phyloP scores from a whole-genome alignment of 2,113 vertebrate genomes.

The Phrynosoma blainvillii region DNA sequence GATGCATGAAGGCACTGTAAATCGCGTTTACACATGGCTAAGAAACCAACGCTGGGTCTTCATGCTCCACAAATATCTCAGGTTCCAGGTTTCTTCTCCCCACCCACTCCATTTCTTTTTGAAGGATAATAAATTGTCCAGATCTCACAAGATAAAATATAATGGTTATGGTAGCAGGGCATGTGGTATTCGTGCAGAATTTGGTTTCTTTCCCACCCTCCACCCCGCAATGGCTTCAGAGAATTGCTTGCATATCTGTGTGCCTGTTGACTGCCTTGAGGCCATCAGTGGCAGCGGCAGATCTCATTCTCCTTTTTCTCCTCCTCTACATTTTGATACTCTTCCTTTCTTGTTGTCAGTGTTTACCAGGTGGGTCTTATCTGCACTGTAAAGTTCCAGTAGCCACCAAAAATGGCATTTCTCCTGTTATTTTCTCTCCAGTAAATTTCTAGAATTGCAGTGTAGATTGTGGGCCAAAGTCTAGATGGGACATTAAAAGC shows the following conservation, averaged over 20 bases:
- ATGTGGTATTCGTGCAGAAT: not conserved
- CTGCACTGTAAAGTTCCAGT: not conserved
- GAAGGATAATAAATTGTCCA: conserved; percentile 28
- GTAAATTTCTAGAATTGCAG: not conserved
- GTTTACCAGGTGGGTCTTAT: not conserved
- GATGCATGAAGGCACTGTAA: conserved; percentile 49
- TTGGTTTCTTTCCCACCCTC: not conserved
- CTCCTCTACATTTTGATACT: not conserved
- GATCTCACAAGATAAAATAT: conserved; percentile 19
- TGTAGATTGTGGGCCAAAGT: not conserved
- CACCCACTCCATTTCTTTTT: conserved; percentile 13
- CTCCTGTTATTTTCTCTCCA: not conserved
- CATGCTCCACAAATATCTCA: conserved; percentile 8
- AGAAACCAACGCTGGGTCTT: conserved; percentile 3
- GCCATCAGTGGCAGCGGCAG: not conserved
- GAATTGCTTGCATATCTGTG: not conserved
- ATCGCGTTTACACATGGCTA: conserved; percentile 50
- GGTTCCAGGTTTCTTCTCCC: conserved; percentile 15
- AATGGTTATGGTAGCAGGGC: conserved; percentile 15
- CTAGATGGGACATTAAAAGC: not conserved
- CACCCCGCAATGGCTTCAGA: not conserved
- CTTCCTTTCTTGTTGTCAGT: not conserved
- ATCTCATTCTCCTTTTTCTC: not conserved
- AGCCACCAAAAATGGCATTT: not conserved
- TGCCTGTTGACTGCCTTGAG: not conserved